Evolutionary conservation across 2,888 invertebrate species (phyloP), one percentile per base, ranked within the genome.

Genomic region (Latheticus oryzae): DNA sequence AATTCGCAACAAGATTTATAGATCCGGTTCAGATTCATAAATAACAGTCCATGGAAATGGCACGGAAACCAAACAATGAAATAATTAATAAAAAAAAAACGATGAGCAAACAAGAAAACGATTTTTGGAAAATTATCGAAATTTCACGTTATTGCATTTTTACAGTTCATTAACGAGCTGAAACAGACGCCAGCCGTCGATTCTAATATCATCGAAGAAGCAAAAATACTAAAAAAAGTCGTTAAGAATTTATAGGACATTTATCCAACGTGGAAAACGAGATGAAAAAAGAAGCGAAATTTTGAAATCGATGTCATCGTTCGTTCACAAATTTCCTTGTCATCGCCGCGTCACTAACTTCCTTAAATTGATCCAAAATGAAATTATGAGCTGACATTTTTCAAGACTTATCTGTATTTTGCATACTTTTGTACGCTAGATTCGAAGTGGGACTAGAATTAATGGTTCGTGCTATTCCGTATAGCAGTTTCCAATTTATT

Each of bases 301-400:
- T 12, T 23, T 23, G 48, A 21, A 50, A 69, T 70, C 73, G 71
- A 72, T 71, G 69, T 64, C 65, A n/a, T n/a, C 21, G 43, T 58
- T 62, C 69, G 66, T 48, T 30, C 45, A 23, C 71, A 70, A 73
- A 72, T 72, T 72, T 69, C 61, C 71, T 66, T 71, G 74, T 73
- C 74, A 69, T 63, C 66, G 64, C 63, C 65, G 59, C 70, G 69
- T 71, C 71, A 70, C 68, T 69, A 67, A 68, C 67, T 70, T 68
- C 54, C 60, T 68, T 61, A 73, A 73, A 73, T 75, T 74, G 74
- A 74, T 76, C 75, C 70, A 70, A 73, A 75, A 75, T 75, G 72
- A 74, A 76, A 75, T 76, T 76, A 75, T 73, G 72, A 69, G 62
- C 64, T 63, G 66, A 73, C 73, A 74, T 75, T 76, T 75, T 74